Conservation (phyloP, 1,140 invertebrate species). For the Pemphigus obesinymphae region DNA sequence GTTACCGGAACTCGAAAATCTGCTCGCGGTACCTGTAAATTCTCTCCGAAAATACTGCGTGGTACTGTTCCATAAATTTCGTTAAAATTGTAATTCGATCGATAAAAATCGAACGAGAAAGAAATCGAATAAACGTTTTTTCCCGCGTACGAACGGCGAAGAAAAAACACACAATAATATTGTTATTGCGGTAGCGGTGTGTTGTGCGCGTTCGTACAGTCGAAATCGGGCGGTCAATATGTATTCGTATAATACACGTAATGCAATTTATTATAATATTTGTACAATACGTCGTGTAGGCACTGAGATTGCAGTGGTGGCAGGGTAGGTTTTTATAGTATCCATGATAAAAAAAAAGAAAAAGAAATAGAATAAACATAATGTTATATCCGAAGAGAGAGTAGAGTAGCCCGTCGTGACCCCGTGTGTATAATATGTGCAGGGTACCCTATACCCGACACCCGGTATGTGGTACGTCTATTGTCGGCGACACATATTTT, state of each 20-base stretch:
- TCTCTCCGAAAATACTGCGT: neutral
- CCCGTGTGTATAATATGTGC: too few relatives aligned
- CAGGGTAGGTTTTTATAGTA: too few relatives aligned
- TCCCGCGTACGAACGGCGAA: neutral
- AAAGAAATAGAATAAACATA: neutral
- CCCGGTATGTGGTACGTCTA: neutral
- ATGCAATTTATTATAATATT: neutral
- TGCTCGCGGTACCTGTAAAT: too few relatives aligned
- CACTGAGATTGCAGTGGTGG: neutral
- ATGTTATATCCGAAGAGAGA: slow-evolving; percentile 29
- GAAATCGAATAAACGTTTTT: too few relatives aligned
- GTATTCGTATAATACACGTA: neutral
- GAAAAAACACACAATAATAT: neutral
- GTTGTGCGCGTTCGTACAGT: too few relatives aligned
- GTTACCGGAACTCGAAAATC: too few relatives aligned
- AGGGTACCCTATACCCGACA: neutral
- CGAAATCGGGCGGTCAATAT: slow-evolving; percentile 11
- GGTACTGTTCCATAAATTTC: too few relatives aligned
- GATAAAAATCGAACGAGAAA: neutral
- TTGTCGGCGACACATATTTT: slow-evolving; percentile 27
- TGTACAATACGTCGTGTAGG: neutral
- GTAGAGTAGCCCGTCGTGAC: neutral
- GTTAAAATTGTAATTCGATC: neutral
- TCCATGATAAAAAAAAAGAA: neutral
- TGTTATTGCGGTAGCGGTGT: neutral